Conservation (phyloP, 1,140 invertebrate species). For the Acromyrmex heyeri region DNA sequence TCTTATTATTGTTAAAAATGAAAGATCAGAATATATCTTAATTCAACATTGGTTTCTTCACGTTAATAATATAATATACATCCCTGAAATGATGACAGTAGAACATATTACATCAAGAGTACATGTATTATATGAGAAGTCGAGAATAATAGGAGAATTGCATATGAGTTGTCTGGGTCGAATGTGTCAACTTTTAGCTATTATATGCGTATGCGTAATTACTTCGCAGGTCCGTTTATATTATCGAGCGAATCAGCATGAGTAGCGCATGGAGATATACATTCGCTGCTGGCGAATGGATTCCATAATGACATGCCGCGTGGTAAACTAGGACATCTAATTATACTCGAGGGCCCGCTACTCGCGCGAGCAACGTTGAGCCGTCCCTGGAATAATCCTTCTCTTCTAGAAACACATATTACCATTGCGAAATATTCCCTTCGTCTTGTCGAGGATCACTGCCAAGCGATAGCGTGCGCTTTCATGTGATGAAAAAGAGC, state of each 20-base stretch:
- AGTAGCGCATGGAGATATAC: constrained; percentile 64
- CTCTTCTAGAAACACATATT: not conserved
- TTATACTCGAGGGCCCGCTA: constrained; percentile 79
- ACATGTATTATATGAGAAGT: not conserved
- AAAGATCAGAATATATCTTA: not conserved
- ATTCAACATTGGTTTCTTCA: not conserved
- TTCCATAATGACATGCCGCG: constrained; percentile 79
- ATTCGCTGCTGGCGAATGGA: constrained; percentile 74
- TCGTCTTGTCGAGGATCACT: constrained; percentile 46
- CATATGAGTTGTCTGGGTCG: constrained; percentile 4
- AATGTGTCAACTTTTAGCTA: constrained; percentile 28
- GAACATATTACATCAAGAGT: not conserved
- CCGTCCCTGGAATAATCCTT: constrained; percentile 68
- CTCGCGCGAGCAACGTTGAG: constrained; percentile 68
- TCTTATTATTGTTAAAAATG: not conserved
- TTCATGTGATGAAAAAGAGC: constrained; percentile 29
- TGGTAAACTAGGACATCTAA: constrained; percentile 81
- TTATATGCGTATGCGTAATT: not conserved
- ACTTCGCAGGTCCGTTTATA: constrained; percentile 60
- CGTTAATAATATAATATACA: not conserved
- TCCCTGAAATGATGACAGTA: not conserved
- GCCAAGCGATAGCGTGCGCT: constrained; percentile 24
- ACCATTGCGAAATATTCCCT: constrained; percentile 12
- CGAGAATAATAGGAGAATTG: not conserved
- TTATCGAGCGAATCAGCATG: constrained; percentile 69